Conservation (phyloP, 2,113 vertebrate species). For the Lucifuga dentata region DNA sequence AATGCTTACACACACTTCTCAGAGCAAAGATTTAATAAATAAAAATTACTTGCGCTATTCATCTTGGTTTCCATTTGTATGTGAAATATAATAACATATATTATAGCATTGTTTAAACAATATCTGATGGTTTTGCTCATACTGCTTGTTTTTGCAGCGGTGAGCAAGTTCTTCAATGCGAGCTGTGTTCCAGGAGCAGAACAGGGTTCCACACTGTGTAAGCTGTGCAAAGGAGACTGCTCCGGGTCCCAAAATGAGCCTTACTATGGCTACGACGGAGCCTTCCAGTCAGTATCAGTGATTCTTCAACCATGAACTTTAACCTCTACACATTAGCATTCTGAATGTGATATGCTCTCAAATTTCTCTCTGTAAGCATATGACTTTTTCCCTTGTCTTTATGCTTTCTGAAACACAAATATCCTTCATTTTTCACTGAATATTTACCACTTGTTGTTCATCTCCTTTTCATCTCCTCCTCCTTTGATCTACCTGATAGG, state of each 20-base stretch:
- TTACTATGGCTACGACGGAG: conserved; percentile 85
- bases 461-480: too few species aligned
- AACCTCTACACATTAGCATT: background rate
- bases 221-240: conserved; percentile 83
- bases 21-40: too few species aligned
- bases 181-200: conserved; percentile 86
- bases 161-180: conserved; percentile 78
- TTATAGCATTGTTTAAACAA: too few species aligned
- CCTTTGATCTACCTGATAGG: conserved; percentile 66
- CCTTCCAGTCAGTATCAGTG: conserved; percentile 84
- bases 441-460: too few species aligned
- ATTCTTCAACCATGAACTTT: background rate
- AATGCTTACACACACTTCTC: too few species aligned
- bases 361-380: background rate
- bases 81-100: too few species aligned
- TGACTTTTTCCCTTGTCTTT: too few species aligned
- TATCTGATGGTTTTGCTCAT: too few species aligned
- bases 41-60: too few species aligned
- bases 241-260: conserved; percentile 71
- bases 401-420: too few species aligned
- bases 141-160: conserved; percentile 72
- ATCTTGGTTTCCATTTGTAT: too few species aligned
- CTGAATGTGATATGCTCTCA: background rate
- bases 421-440: too few species aligned
- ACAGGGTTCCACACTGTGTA: conserved; percentile 71